Evolutionary conservation across 1,140 invertebrate species (phyloP), one percentile per base, ranked within the genome.

Genomic region (Micrasema minimum): DNA sequence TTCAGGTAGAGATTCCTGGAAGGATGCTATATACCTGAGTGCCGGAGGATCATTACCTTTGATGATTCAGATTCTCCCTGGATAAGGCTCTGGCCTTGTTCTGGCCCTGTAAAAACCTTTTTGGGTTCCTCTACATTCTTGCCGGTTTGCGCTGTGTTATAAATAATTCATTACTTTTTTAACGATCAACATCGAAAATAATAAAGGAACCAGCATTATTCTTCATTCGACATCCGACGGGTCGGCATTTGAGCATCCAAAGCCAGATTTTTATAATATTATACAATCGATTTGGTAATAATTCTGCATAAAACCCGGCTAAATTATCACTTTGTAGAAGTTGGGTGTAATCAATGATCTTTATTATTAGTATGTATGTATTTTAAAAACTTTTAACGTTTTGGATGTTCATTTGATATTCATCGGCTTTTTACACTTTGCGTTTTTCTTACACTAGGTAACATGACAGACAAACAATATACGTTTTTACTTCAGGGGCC

Each of bases 1-100:
- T 14, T 22, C 55, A 59, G 55, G 55, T 59, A 59, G 55, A 59
- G 6, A 14, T 59, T 59, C 55, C 55, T 14, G 20, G 55, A 59
- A 59, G 55, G 55, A 37, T 22, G 26, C 55, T 37, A 38, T 31
- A 31, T 31, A 31, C 35, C 48, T 51, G 14, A 26, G 26, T 31
- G 11, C 12, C 20, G 55, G 14, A 38, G 31, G 31, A 59, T 31
- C 55, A 59, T 41, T 41, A 59, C 55, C 55, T 41, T 53, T 35
- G n/a, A 12, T 53, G 55, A 31, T 14, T 59, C 55, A 22, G 55
- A 53, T 53, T 12, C 31, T 31, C 26, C 7, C 7, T 31, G 26
- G 55, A 38, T 38, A 38, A 59, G 12, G 26, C 38, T 31, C 55
- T 37, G 16, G 26, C n/a, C n/a, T n/a, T n/a, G n/a, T n/a, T n/a